phyloP scores from a whole-genome alignment of 2,113 vertebrate species.

The Pantherophis guttatus region DNA sequence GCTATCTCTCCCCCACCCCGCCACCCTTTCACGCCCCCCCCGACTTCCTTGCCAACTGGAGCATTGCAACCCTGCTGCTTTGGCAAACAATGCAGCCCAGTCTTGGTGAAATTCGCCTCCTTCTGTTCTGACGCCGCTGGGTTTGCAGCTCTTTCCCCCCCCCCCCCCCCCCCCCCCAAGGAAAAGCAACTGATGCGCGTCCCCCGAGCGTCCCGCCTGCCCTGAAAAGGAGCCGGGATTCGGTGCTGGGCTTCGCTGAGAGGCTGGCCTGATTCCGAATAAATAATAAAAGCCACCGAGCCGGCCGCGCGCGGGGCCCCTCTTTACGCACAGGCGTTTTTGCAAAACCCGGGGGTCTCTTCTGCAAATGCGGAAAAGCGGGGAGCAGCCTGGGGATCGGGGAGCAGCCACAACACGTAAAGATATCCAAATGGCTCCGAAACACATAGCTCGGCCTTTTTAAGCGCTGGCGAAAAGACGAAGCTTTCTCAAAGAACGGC shows the following conservation, averaged over 20 bases:
- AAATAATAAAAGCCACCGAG: background rate
- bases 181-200: background rate
- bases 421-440: slow-evolving; percentile 70
- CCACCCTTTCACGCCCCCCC: background rate
- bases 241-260: background rate
- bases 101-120: background rate
- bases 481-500: slow-evolving; percentile 73
- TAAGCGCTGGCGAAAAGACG: slow-evolving; percentile 75
- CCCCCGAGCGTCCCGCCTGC: background rate
- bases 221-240: background rate
- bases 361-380: background rate
- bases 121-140: too few species aligned
- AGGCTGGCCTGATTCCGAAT: background rate
- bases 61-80: background rate
- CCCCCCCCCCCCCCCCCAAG: slow-evolving; percentile 1
- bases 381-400: background rate
- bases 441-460: slow-evolving; percentile 66
- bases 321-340: background rate
- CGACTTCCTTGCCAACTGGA: background rate
- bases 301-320: background rate
- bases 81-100: slow-evolving; percentile 1
- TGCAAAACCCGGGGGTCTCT: background rate
- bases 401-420: slow-evolving; percentile 35
- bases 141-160: background rate
- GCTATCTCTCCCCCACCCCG: background rate